Evolutionary conservation across 2,113 vertebrate genomes (phyloP).

Genomic region (Prionailurus viverrinus): DNA sequence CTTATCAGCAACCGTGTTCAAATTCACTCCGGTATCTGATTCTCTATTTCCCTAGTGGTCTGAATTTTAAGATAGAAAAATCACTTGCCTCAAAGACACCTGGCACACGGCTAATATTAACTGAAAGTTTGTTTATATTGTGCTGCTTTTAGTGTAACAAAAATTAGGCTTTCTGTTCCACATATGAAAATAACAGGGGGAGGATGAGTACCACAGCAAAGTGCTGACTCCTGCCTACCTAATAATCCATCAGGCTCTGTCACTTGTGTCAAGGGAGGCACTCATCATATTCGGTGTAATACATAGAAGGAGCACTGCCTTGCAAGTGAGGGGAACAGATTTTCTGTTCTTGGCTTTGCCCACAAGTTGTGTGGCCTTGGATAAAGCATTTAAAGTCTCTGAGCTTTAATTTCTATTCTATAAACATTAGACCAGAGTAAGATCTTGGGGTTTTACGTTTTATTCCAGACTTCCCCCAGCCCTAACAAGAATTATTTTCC

Average conservation of each 20-base stretch:
- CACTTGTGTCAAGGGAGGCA: background rate
- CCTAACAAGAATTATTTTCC: constrained; percentile 30
- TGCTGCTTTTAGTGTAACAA: background rate
- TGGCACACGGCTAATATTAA: background rate
- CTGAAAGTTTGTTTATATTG: constrained; percentile 22
- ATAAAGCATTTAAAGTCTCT: constrained; percentile 9
- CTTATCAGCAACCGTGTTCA: constrained; percentile 69
- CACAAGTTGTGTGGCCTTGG: background rate
- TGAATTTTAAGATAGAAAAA: constrained; percentile 48
- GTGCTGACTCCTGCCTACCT: constrained; percentile 22
- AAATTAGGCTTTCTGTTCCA: constrained; percentile 38
- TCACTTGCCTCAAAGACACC: background rate
- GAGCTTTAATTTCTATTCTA: constrained; percentile 11
- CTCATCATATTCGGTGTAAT: background rate
- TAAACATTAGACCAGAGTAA: constrained; percentile 1
- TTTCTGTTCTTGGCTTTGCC: background rate
- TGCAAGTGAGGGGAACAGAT: background rate
- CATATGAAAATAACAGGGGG: background rate
- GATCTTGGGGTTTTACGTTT: background rate
- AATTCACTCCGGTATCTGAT: constrained; percentile 9
- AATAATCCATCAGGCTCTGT: background rate
- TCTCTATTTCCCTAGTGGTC: background rate
- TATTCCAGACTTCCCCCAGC: background rate
- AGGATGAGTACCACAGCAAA: constrained; percentile 10
- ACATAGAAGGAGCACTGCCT: background rate